Evolutionary conservation across 37 sponge, comb jelly and placozoan species (phyloP).

Genomic region (Chondrilla cf. caribensis): DNA sequence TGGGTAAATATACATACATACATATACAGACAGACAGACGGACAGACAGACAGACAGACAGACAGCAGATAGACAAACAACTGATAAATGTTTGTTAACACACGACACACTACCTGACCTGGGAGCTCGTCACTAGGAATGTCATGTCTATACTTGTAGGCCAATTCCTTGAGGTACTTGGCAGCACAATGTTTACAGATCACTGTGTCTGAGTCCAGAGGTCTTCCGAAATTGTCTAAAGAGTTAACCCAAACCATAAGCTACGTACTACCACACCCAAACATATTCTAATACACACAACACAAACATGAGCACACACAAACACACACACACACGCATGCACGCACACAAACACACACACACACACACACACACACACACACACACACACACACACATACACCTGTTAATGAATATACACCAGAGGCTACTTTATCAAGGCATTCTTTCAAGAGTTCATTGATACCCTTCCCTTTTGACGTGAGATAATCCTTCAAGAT

Average conservation of each 20-base stretch:
- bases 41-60: no score
- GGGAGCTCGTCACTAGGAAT: slow-evolving; percentile 75
- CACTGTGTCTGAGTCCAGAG: slow-evolving; percentile 18
- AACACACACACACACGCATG: background rate
- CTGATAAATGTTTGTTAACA: no score
- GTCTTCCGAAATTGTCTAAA: slow-evolving; percentile 1
- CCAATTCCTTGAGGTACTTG: slow-evolving; percentile 62
- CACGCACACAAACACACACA: background rate
- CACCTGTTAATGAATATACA: slow-evolving; percentile 29
- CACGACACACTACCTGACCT: no score
- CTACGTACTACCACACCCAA: background rate
- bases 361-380: slow-evolving; percentile 1
- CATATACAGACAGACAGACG: no score
- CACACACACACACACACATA: slow-evolving; percentile 13
- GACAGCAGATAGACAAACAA: no score
- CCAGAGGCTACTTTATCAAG: slow-evolving; percentile 51
- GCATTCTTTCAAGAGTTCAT: slow-evolving; percentile 41
- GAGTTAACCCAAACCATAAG: background rate
- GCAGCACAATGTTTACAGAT: slow-evolving; percentile 55
- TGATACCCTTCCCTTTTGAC: slow-evolving; percentile 32
- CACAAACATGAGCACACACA: background rate
- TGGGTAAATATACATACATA: no score
- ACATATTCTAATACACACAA: background rate
- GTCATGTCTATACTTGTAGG: slow-evolving; percentile 74
- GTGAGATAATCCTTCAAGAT: slow-evolving; percentile 75